Percentiles rank a stretch among this genome's conserved stretches.
Evolutionary conservation across 1,140 invertebrate genomes (phyloP).

Genomic region (Camponotus pennsylvanicus): DNA sequence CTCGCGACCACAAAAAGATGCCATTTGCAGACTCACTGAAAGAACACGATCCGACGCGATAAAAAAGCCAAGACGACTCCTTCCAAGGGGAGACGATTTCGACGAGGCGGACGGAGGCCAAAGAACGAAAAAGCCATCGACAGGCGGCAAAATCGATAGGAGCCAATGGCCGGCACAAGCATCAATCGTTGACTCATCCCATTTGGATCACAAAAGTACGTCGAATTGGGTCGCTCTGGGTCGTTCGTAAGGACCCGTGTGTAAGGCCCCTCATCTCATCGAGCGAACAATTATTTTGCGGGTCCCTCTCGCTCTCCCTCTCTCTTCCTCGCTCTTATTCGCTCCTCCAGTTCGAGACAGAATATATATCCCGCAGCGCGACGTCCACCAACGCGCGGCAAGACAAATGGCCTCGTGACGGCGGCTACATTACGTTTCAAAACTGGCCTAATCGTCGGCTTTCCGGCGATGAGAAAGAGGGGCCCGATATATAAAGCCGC

Average conservation of each 20-base stretch:
- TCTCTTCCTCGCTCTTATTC: slow-evolving; percentile 23
- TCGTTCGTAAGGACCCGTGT: slow-evolving; percentile 60
- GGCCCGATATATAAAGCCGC: slow-evolving; percentile 68
- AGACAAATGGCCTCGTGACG: slow-evolving; percentile 85
- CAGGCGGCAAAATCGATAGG: slow-evolving; percentile 69
- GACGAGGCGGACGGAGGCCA: slow-evolving; percentile 23
- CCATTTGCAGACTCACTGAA: slow-evolving; percentile 39
- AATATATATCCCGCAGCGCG: slow-evolving; percentile 82
- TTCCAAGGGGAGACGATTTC: slow-evolving; percentile 54
- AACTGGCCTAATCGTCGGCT: slow-evolving; percentile 81
- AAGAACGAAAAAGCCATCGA: slow-evolving; percentile 59
- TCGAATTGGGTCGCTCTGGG: slow-evolving; percentile 76
- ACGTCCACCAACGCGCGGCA: slow-evolving; percentile 80
- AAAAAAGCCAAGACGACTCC: slow-evolving; percentile 34
- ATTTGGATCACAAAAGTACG: slow-evolving; percentile 77
- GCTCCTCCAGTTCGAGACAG: slow-evolving; percentile 65
- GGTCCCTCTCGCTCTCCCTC: slow-evolving; percentile 61
- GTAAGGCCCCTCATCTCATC: slow-evolving; percentile 68
- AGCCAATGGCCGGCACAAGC: slow-evolving; percentile 65
- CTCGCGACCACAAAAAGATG: slow-evolving; percentile 47
- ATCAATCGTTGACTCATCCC: slow-evolving; percentile 78
- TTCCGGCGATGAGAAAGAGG: slow-evolving; percentile 74
- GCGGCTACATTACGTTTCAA: slow-evolving; percentile 85
- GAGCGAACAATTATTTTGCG: slow-evolving; percentile 79
- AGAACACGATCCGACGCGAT: slow-evolving; percentile 16